Evolutionary conservation across 2,113 vertebrate genomes (phyloP).

Genomic region (Sinocyclocheilus rhinocerous): DNA sequence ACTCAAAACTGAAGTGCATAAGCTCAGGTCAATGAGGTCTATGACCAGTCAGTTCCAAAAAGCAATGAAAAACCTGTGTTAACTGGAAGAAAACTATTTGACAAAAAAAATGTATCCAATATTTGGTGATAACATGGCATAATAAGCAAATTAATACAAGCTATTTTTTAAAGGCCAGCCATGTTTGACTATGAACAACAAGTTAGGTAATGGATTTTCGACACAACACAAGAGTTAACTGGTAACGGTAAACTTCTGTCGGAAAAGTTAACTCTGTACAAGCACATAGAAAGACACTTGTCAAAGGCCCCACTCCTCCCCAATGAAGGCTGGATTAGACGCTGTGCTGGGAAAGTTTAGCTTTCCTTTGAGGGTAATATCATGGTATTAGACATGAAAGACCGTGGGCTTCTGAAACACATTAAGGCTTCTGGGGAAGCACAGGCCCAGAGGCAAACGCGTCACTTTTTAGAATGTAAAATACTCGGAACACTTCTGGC

Average conservation of each 20-base stretch:
- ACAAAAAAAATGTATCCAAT: neutral
- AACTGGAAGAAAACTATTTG: neutral
- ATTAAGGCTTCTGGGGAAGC: slow-evolving; percentile 64
- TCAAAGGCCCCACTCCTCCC: slow-evolving; percentile 38
- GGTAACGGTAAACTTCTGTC: neutral
- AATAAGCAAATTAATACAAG: neutral
- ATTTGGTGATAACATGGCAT: neutral
- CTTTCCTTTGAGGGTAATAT: slow-evolving; percentile 66
- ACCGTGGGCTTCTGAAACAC: slow-evolving; percentile 62
- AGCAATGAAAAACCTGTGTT: neutral
- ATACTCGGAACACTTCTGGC: slow-evolving; percentile 49
- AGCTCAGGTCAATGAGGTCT: too few species aligned
- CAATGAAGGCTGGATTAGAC: slow-evolving; percentile 61
- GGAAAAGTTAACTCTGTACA: slow-evolving; percentile 26
- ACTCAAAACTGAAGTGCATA: too few species aligned
- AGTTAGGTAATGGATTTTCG: neutral
- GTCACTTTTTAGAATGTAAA: slow-evolving; percentile 63
- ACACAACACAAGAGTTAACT: neutral
- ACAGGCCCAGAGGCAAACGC: slow-evolving; percentile 59
- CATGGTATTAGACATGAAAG: slow-evolving; percentile 66
- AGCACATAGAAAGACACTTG: slow-evolving; percentile 30
- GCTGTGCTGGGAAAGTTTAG: slow-evolving; percentile 65
- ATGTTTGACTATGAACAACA: neutral
- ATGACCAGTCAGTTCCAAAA: too few species aligned
- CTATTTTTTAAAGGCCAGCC: neutral